These are phyloP conservation scores for human DNA, from an alignment of 2,113 vertebrate genomes.

Conservation along the genomic window DNA sequence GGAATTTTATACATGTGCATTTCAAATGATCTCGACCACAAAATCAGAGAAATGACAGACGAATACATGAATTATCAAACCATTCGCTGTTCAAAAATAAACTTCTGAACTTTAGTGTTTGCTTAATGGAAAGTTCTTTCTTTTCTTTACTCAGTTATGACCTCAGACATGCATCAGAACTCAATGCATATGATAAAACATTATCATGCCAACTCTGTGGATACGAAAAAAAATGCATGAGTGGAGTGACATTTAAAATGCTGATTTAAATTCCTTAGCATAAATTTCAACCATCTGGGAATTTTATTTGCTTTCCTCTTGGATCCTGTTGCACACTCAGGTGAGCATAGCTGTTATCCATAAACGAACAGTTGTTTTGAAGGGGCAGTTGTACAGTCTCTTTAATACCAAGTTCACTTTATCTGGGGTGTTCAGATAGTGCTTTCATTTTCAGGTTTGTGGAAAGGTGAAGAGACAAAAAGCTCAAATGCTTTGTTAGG, in stretches of 20 bases:
- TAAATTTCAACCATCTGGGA: slow-evolving; percentile 81
- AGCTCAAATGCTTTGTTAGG: not conserved
- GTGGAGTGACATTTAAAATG: slow-evolving; percentile 80
- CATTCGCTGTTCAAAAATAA: slow-evolving; percentile 49
- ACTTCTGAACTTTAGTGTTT: slow-evolving; percentile 53
- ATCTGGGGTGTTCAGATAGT: not conserved
- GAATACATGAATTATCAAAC: slow-evolving; percentile 51
- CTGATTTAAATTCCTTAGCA: slow-evolving; percentile 79
- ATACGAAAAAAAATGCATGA: slow-evolving; percentile 66
- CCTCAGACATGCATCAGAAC: slow-evolving; percentile 49
- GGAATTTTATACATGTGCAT: not conserved
- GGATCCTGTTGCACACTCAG: slow-evolving; percentile 65
- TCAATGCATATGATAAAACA: slow-evolving; percentile 51
- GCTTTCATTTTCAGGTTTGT: not conserved
- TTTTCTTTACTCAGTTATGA: slow-evolving; percentile 65
- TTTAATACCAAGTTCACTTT: slow-evolving; percentile 36
- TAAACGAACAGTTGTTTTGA: slow-evolving; percentile 67
- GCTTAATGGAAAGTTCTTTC: slow-evolving; percentile 49
- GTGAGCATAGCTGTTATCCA: slow-evolving; percentile 69
- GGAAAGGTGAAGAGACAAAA: not conserved
- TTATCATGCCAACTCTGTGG: slow-evolving; percentile 16
- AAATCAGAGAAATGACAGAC: slow-evolving; percentile 54
- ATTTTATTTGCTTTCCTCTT: slow-evolving; percentile 75
- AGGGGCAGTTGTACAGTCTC: slow-evolving; percentile 49
- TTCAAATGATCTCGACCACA: slow-evolving; percentile 45